Conservation (phyloP, 2,888 invertebrate genomes). For the Ochropacha duplaris region DNA sequence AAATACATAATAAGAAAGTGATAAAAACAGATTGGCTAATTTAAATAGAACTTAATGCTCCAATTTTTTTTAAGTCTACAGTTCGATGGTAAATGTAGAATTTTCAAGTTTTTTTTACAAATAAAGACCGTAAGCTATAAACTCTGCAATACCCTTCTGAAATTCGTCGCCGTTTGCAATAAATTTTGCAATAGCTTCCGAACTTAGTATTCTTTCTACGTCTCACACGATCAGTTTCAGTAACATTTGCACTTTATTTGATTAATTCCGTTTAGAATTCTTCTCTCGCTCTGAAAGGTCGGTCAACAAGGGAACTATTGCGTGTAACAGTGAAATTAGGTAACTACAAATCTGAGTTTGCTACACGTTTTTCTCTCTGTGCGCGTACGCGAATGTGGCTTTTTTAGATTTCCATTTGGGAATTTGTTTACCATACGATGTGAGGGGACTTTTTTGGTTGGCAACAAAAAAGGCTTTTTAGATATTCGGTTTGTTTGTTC, state of each 20-base stretch:
- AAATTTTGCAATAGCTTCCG: background rate
- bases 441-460: background rate
- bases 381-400: background rate
- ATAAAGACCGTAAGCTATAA: background rate
- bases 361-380: background rate
- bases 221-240: background rate
- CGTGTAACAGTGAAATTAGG: background rate
- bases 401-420: background rate
- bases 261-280: constrained; percentile 2
- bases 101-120: background rate
- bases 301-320: background rate
- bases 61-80: no score
- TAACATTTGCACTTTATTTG: constrained; percentile 7
- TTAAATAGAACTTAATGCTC: no score
- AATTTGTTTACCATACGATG: constrained; percentile 1
- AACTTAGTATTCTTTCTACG: constrained; percentile 1
- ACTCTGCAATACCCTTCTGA: background rate
- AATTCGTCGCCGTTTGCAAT: background rate
- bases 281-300: background rate
- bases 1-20: no score
- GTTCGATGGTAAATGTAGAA: no score
- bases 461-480: background rate
- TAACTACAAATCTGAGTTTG: background rate
- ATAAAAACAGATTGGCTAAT: no score
- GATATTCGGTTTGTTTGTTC: background rate